A percentile compares a stretch with the other conserved stretches of the same genome.
Evolutionary conservation across 1,140 invertebrate species (phyloP).

Genomic region (Helicoverpa zea): DNA sequence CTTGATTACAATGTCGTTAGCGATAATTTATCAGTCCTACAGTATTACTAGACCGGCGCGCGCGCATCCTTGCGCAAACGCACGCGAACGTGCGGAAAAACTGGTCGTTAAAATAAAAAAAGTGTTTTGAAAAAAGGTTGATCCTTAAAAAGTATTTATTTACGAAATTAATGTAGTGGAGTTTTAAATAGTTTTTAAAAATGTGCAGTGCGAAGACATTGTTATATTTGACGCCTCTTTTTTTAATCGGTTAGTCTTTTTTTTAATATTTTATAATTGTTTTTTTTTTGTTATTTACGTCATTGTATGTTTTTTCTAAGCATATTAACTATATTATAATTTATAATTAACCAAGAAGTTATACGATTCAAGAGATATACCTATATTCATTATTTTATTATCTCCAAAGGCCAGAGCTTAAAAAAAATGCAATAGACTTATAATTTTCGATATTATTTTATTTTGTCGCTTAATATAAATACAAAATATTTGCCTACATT

Average conservation of each 20-base stretch:
- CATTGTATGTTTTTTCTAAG: no score
- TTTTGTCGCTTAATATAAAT: no score
- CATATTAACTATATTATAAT: no score
- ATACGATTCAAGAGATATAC: no score
- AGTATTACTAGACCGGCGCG: slow-evolving; percentile 23
- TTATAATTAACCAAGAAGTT: no score
- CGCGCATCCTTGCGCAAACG: slow-evolving; percentile 40
- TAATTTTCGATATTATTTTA: no score
- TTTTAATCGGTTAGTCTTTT: slow-evolving; percentile 8
- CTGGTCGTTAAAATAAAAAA: not conserved
- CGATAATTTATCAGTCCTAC: slow-evolving; percentile 29
- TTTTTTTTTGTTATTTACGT: not conserved
- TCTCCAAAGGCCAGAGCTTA: no score
- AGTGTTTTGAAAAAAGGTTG: not conserved
- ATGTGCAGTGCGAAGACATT: slow-evolving; percentile 21
- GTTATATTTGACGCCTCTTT: not conserved
- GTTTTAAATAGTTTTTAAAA: slow-evolving; percentile 5
- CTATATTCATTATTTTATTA: no score
- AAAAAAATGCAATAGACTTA: no score
- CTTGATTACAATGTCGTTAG: slow-evolving; percentile 20
- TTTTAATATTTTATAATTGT: not conserved
- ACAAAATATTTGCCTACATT: no score
- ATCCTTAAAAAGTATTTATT: no score
- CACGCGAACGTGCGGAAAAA: not conserved
- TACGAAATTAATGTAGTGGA: no score